Evolutionary conservation across 2,797 vertebrate genomes (phyloP).

Genomic region (Heteromormyrus szaboi): DNA sequence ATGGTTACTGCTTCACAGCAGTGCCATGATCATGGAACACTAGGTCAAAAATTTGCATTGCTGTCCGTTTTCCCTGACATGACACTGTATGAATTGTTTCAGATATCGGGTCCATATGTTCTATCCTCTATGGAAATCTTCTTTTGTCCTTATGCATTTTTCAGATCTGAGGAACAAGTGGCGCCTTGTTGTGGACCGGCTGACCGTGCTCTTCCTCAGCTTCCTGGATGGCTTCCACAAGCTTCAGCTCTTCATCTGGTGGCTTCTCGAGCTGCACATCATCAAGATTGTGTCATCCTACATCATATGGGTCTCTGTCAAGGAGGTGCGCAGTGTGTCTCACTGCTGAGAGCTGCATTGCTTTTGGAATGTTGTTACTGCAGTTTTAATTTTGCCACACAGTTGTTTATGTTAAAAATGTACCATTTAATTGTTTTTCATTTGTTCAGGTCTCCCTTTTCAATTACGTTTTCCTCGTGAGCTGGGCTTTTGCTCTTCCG

Average conservation of each 20-base stretch:
- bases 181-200: conserved; percentile 92
- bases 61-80: not conserved
- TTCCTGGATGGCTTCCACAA: conserved; percentile 96
- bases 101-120: not conserved
- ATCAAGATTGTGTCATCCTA: conserved; percentile 92
- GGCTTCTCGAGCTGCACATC: conserved; percentile 93
- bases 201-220: conserved; percentile 89
- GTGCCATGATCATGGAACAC: not conserved
- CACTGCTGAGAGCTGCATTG: not conserved
- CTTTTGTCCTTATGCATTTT: not conserved
- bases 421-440: not conserved
- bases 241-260: conserved; percentile 93
- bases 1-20: not conserved
- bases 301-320: conserved; percentile 81
- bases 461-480: conserved; percentile 89
- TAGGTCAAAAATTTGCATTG: not conserved
- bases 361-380: not conserved
- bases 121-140: not conserved
- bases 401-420: not conserved
- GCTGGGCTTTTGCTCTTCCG: conserved; percentile 92
- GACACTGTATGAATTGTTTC: not conserved
- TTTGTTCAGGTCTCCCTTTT: conserved; percentile 81
- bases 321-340: conserved; percentile 65
- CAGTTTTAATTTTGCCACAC: not conserved
- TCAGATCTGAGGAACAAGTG: conserved; percentile 90